Percentiles rank a stretch among this genome's conserved stretches.
These are phyloP conservation scores for Molanna angustata DNA, from an alignment of 2,888 invertebrate genomes.

Conservation along the genomic window DNA sequence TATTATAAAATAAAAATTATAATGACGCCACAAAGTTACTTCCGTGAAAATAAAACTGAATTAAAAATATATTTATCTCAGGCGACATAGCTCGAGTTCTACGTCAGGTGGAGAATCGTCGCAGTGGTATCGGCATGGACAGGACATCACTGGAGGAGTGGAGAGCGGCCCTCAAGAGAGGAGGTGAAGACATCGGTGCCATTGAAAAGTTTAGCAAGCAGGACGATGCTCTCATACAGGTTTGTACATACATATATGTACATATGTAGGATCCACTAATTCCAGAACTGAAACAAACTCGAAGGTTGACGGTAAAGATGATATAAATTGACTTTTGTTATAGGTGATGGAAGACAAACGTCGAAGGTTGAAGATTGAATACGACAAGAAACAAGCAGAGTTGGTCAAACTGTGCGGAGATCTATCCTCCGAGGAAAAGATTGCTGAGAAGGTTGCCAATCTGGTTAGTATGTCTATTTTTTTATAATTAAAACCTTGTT, in stretches of 20 bases:
- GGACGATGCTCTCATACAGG: slow-evolving; percentile 66
- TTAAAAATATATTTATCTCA: no score
- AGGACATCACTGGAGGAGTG: slow-evolving; percentile 65
- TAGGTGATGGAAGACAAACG: slow-evolving; percentile 48
- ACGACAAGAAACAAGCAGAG: slow-evolving; percentile 47
- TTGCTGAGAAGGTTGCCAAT: slow-evolving; percentile 50
- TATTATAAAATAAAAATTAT: no score
- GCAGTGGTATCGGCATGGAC: slow-evolving; percentile 67
- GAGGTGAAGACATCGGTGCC: slow-evolving; percentile 66
- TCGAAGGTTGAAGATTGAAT: slow-evolving; percentile 49
- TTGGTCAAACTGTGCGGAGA: slow-evolving; percentile 51
- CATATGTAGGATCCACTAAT: not conserved
- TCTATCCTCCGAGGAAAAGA: slow-evolving; percentile 48
- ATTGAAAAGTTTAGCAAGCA: slow-evolving; percentile 70
- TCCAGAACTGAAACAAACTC: not conserved
- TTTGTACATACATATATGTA: slow-evolving; percentile 29
- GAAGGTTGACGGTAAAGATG: not conserved
- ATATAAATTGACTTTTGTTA: slow-evolving; percentile 27
- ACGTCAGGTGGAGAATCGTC: slow-evolving; percentile 61
- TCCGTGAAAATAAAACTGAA: no score
- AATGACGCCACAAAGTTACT: no score
- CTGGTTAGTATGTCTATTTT: slow-evolving; percentile 40
- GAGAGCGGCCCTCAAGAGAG: slow-evolving; percentile 67
- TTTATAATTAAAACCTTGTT: not conserved
- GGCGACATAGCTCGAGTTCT: slow-evolving; percentile 54